Percentiles rank a stretch among this genome's conserved stretches.
Evolutionary conservation across 1,140 invertebrate genomes (phyloP).

Genomic region (Drosophila micromelanica): DNA sequence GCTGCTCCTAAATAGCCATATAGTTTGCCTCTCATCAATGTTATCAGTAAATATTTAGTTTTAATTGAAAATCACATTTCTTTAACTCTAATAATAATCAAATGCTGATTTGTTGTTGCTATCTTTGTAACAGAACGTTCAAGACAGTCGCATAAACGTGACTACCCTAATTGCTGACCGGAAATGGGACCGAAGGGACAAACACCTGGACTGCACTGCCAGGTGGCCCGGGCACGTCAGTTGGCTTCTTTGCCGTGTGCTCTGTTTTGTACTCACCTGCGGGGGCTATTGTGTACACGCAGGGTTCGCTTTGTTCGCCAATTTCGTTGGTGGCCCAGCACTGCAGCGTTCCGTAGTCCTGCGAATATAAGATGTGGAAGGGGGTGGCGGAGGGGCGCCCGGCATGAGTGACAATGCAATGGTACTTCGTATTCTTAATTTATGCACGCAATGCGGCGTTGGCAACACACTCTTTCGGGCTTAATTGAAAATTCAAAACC

Average conservation of each 20-base stretch:
- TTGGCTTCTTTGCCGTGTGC: background rate
- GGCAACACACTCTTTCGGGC: conserved; percentile 69
- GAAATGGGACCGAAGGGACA: conserved; percentile 47
- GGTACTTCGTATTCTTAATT: conserved; percentile 74
- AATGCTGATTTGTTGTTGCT: background rate
- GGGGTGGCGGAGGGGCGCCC: conserved; percentile 11
- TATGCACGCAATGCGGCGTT: conserved; percentile 73
- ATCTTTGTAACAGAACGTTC: too few species aligned
- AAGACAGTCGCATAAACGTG: background rate
- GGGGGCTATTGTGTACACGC: conserved; percentile 91
- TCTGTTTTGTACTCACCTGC: conserved; percentile 87
- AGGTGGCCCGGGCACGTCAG: conserved; percentile 8
- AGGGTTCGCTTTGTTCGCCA: conserved; percentile 90
- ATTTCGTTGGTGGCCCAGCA: conserved; percentile 91
- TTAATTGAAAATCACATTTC: too few species aligned
- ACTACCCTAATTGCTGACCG: conserved; percentile 4
- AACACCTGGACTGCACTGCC: conserved; percentile 39
- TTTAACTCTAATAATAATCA: background rate
- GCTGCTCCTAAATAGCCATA: too few species aligned
- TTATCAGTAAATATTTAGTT: too few species aligned
- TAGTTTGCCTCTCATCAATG: too few species aligned
- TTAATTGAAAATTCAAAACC: conserved; percentile 83
- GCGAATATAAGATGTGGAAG: conserved; percentile 62
- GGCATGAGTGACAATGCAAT: conserved; percentile 68
- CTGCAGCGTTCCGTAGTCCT: conserved; percentile 91